Conservation (phyloP, 2,888 invertebrate genomes). For the Lathronympha strigana region DNA sequence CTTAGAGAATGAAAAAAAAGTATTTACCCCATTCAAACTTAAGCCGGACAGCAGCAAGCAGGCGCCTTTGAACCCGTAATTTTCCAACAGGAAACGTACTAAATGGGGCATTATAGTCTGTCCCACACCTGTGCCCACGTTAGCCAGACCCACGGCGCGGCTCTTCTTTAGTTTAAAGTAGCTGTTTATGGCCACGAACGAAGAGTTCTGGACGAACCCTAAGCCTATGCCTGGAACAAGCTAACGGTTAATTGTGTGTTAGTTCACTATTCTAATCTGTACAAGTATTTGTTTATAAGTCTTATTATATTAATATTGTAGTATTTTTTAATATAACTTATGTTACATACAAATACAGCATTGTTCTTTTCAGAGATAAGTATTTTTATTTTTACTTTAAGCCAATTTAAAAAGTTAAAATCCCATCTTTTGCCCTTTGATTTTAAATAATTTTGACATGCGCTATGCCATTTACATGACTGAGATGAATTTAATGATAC, state of each 20-base stretch:
- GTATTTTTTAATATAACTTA: too few species aligned
- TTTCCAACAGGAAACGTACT: slow-evolving; percentile 86
- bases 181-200: slow-evolving; percentile 88
- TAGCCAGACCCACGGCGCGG: slow-evolving; percentile 89
- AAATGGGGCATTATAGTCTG: slow-evolving; percentile 90
- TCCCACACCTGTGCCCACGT: slow-evolving; percentile 90
- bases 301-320: not conserved
- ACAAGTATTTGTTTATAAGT: not conserved
- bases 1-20: slow-evolving; percentile 8
- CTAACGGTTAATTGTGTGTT: slow-evolving; percentile 25
- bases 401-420: too few species aligned
- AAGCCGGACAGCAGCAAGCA: slow-evolving; percentile 86
- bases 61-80: slow-evolving; percentile 86
- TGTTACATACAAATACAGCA: too few species aligned
- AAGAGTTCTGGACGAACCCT: slow-evolving; percentile 88
- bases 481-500: too few species aligned
- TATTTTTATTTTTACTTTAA: too few species aligned
- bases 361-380: too few species aligned
- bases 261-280: not conserved
- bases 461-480: too few species aligned
- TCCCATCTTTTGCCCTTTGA: too few species aligned
- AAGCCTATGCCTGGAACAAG: slow-evolving; percentile 85
- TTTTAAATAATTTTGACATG: too few species aligned
- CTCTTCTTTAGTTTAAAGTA: slow-evolving; percentile 88
- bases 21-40: slow-evolving; percentile 87